Base-by-base conservation (phyloP, 2,797 vertebrate genomes). In the Sebastes cheni region DNA sequence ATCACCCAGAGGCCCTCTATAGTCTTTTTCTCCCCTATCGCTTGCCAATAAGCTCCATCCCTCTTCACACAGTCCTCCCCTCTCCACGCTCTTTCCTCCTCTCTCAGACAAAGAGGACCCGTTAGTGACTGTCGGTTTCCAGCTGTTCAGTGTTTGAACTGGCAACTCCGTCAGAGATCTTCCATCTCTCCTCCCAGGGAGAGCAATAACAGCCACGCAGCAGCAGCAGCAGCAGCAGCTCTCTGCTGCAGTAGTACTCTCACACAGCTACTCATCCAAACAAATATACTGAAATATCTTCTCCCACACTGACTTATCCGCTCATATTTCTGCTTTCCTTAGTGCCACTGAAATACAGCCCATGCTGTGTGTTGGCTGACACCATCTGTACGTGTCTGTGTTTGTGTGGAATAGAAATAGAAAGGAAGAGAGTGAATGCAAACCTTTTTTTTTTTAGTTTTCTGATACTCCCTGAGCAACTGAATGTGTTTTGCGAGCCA, bases 121-220 rank as follows among this genome's bases (percentile, higher is more conserved):
- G 77, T n/a, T 27, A 23, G 54, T 72, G 56, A 58, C 11, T 10
- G 39, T 79, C 30, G 55, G 69, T 73, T 61, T 86, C 85, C 87
- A 92, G 89, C 88, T 89, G 86, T 72, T 85, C 50, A 1, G 10
- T 88, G 84, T 89, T 92, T 89, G 59, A 75, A 61, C 85, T 84
- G 84, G 82, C 84, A 81, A 82, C 80, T 75, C 60, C 5, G n/a
- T 71, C 72, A 18, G 22, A 86, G 55, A 86, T 82, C 64, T 46
- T 73, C 56, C 46, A 58, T 69, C 84, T 69, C 82, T 87, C 29
- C 58, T 75, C 65, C 61, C 73, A 30, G 59, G 59, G 66, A 80
- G 64, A 78, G 73, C 23, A 70, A 67, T 39, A 85, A 70, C 67
- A 72, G 68, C 50, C 75, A 34, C 29, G n/a, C 66, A 81, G 79